These are phyloP conservation scores for Baronia brevicornis DNA, from an alignment of 2,888 invertebrate genomes.

Conservation along the genomic window DNA sequence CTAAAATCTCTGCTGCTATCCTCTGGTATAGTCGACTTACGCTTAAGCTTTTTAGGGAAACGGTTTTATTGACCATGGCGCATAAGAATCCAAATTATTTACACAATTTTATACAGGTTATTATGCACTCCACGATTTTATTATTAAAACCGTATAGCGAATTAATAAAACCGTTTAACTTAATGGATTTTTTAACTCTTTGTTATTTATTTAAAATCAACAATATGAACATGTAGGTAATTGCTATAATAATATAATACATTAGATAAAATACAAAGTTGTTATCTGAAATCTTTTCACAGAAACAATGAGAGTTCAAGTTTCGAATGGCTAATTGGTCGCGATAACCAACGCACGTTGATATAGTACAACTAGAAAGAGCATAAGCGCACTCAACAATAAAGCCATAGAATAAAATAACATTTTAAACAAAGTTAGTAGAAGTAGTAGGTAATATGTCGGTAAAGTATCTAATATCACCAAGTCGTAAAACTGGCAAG, in stretches of 20 bases:
- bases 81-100: too few species aligned
- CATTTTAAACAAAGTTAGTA: slow-evolving; percentile 12
- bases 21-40: too few species aligned
- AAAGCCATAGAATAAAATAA: neutral
- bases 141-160: too few species aligned
- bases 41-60: too few species aligned
- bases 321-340: slow-evolving; percentile 50
- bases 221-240: slow-evolving; percentile 16
- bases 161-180: too few species aligned
- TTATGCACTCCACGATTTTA: too few species aligned
- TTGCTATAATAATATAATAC: slow-evolving; percentile 17
- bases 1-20: too few species aligned
- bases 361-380: slow-evolving; percentile 14
- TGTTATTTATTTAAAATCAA: slow-evolving; percentile 2
- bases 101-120: too few species aligned
- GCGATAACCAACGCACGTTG: slow-evolving; percentile 27
- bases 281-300: slow-evolving; percentile 39
- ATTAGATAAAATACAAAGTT: slow-evolving; percentile 16
- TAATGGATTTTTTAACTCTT: neutral
- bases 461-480: neutral
- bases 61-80: too few species aligned
- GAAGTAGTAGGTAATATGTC: slow-evolving; percentile 4
- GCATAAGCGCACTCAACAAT: neutral
- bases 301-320: slow-evolving; percentile 53
- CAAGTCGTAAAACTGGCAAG: slow-evolving; percentile 1